Conservation (phyloP, 2,888 invertebrate genomes). For the Amiota minor region DNA sequence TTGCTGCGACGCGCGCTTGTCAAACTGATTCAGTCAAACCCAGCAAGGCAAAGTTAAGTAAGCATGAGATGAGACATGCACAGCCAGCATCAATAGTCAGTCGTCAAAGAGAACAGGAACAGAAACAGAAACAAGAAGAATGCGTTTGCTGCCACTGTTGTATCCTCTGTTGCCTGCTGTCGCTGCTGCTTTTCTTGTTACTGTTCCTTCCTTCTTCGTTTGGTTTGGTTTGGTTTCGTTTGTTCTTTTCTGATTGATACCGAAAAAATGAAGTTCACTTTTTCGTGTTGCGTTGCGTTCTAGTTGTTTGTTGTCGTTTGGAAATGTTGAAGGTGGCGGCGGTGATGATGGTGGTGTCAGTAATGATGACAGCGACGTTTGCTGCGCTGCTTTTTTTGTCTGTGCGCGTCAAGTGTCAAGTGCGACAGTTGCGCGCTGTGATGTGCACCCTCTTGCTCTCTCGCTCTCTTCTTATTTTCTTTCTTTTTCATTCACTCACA, state of each 20-base stretch:
- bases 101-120: conserved; percentile 44
- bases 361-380: conserved; percentile 50
- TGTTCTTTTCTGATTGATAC: conserved; percentile 58
- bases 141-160: conserved; percentile 34
- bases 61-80: conserved; percentile 48
- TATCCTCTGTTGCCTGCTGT: not conserved
- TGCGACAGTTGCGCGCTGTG: conserved; percentile 45
- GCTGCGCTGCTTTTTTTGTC: conserved; percentile 53
- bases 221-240: no score
- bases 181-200: conserved; percentile 37
- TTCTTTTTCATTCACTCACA: conserved; percentile 14
- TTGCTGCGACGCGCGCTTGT: conserved; percentile 47
- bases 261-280: conserved; percentile 64
- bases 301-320: conserved; percentile 33
- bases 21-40: conserved; percentile 65
- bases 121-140: conserved; percentile 40
- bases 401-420: conserved; percentile 33
- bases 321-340: conserved; percentile 10
- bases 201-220: conserved; percentile 24
- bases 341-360: conserved; percentile 36
- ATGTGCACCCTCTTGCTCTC: conserved; percentile 32
- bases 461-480: conserved; percentile 31
- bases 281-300: conserved; percentile 32
- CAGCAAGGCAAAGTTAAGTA: no score
- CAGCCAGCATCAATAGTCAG: conserved; percentile 40